Conservation (phyloP, 2,113 vertebrate species). For the Mystacornis crossleyi region DNA sequence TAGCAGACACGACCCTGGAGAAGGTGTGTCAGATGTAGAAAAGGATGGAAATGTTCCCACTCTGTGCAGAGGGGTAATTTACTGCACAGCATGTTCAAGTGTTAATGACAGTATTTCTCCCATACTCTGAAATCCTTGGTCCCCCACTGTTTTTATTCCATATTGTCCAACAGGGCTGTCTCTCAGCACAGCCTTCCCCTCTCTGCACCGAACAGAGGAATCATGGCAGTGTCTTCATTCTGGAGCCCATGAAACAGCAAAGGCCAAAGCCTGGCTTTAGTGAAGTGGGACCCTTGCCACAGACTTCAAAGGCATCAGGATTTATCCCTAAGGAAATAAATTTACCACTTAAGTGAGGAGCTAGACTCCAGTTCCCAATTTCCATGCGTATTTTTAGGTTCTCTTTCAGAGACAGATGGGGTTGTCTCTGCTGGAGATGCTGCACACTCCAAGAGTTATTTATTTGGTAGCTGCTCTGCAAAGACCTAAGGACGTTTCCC, state of each 20-base stretch:
- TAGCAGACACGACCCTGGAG: background rate
- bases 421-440: background rate
- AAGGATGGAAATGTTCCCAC: background rate
- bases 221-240: background rate
- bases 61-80: background rate
- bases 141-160: background rate
- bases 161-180: background rate
- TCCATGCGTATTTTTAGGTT: background rate
- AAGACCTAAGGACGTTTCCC: background rate
- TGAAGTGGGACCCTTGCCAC: constrained; percentile 10
- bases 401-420: background rate
- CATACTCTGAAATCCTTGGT: background rate
- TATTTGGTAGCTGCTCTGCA: background rate
- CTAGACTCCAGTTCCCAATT: background rate
- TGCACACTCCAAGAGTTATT: background rate
- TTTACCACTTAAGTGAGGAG: background rate
- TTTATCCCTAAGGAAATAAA: constrained; percentile 27
- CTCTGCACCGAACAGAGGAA: background rate
- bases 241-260: background rate
- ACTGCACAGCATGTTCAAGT: background rate
- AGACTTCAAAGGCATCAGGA: constrained; percentile 34
- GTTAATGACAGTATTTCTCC: background rate
- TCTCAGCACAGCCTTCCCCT: background rate
- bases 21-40: background rate
- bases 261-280: background rate